Evolutionary conservation across 1,140 invertebrate genomes (phyloP).

Genomic region (Chrysoperla carnea): DNA sequence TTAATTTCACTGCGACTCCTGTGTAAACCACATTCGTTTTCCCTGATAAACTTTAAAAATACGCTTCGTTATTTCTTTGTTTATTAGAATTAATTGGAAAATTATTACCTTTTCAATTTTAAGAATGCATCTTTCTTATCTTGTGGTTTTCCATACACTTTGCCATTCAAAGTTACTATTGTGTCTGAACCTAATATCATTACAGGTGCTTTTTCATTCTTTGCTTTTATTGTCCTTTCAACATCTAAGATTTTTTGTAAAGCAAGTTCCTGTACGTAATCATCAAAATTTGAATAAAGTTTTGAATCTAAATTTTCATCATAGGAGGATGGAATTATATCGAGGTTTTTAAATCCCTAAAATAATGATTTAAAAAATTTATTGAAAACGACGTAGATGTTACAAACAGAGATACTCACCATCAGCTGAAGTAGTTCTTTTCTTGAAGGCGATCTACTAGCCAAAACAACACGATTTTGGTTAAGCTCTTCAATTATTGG

Average conservation of each 20-base stretch:
- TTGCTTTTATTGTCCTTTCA: conserved; percentile 36
- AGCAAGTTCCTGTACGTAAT: conserved; percentile 75
- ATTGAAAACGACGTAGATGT: conserved; percentile 3
- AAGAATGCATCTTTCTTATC: conserved; percentile 49
- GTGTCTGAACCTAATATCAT: conserved; percentile 85
- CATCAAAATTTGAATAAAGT: conserved; percentile 30
- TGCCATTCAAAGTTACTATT: conserved; percentile 57
- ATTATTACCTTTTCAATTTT: no score
- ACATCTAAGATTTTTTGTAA: conserved; percentile 70
- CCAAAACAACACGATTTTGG: conserved; percentile 51
- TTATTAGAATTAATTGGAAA: no score
- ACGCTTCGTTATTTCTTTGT: not conserved
- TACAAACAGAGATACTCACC: conserved; percentile 28
- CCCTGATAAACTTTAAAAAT: conserved; percentile 46
- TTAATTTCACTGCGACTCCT: conserved; percentile 58
- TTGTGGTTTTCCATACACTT: conserved; percentile 83
- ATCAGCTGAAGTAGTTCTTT: conserved; percentile 59
- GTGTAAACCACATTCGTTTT: conserved; percentile 65
- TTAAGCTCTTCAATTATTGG: no score
- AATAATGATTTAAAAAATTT: conserved; percentile 13
- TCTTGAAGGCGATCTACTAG: conserved; percentile 65
- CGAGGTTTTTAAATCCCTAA: conserved; percentile 51
- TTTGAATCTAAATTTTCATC: conserved; percentile 65
- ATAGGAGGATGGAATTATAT: conserved; percentile 61
- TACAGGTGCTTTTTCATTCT: conserved; percentile 31